These are phyloP conservation scores for Drosophila emarginata DNA, from an alignment of 2,888 invertebrate species.

Conservation along the genomic window DNA sequence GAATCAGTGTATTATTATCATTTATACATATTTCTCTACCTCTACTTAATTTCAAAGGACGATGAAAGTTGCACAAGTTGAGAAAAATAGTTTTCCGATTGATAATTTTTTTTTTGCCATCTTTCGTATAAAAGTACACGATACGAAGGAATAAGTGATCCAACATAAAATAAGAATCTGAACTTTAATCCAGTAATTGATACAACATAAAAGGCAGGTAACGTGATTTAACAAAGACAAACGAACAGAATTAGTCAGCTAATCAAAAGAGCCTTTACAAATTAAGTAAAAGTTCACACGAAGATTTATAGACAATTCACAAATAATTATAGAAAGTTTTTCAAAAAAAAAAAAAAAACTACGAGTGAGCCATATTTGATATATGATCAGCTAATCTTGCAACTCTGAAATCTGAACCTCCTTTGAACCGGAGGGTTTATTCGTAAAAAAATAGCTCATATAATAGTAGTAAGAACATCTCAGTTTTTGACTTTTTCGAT, in stretches of 20 bases:
- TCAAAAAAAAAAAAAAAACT: not conserved
- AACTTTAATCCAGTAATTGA: not conserved
- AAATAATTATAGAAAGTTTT: not conserved
- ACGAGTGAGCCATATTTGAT: not conserved
- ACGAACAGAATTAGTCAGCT: not conserved
- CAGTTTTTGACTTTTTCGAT: not conserved
- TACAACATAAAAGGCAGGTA: not conserved
- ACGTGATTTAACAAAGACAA: constrained; percentile 5
- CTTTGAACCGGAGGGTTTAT: too few species aligned
- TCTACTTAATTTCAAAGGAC: constrained; percentile 53
- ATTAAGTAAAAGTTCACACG: not conserved
- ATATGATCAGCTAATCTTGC: not conserved
- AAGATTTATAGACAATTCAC: not conserved
- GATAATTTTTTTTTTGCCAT: too few species aligned
- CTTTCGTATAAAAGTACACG: not conserved
- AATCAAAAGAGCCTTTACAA: not conserved
- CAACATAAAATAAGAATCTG: not conserved
- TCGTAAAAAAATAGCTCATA: too few species aligned
- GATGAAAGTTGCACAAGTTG: not conserved
- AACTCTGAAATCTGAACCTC: not conserved
- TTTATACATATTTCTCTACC: constrained; percentile 59
- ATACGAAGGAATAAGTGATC: not conserved
- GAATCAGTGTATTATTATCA: constrained; percentile 7
- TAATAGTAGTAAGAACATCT: too few species aligned
- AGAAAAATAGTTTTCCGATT: not conserved